Evolutionary conservation across 2,888 invertebrate genomes (phyloP), one percentile per base, ranked within the genome.

Genomic region (Drosophila paranaensis): DNA sequence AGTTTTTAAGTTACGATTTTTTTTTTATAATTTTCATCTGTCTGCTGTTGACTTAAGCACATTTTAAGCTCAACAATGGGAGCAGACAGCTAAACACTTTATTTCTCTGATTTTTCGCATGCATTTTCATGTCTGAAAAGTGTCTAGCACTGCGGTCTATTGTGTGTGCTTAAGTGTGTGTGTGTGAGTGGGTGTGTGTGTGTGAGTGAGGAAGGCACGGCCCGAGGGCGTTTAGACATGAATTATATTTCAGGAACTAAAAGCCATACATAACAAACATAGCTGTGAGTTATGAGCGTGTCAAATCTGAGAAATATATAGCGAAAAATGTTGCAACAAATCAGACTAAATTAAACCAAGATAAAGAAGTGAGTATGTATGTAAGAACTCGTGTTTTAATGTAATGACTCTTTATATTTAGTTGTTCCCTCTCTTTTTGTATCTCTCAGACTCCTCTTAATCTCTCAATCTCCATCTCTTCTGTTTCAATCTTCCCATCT

Each of bases 61-160:
- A 73, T 64, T 67, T 58, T 39, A 35, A 53, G 39, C 48, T 20
- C 42, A 65, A 74, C 80, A 67, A 71, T 69, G 2, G 16, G 10
- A 39, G 40, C 27, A 45, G 43, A 53, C 33, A 25, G 39, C 39
- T 42, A 63, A 40, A 27, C 33, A 53, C n/a, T 61, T 45, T 78
- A 62, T 60, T 62, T 65, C 75, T 85, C 74, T 76, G 82, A 88
- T 82, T 74, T 77, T 85, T 65, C 77, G 77, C 75, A 70, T 77
- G 85, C 85, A 82, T 79, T 82, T 77, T 72, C 74, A 74, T 86
- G 88, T 84, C 77, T 65, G 74, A 82, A 82, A 79, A 60, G 69
- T 80, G 86, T 84, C 86, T 82, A 61, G 63, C 71, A 65, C 57
- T 71, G 70, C 67, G 70, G 71, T 71, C 56, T 69, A 64, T 82